These are phyloP conservation scores for Telmatochromis brachygnathus DNA, from an alignment of 2,113 vertebrate genomes.

Conservation along the genomic window DNA sequence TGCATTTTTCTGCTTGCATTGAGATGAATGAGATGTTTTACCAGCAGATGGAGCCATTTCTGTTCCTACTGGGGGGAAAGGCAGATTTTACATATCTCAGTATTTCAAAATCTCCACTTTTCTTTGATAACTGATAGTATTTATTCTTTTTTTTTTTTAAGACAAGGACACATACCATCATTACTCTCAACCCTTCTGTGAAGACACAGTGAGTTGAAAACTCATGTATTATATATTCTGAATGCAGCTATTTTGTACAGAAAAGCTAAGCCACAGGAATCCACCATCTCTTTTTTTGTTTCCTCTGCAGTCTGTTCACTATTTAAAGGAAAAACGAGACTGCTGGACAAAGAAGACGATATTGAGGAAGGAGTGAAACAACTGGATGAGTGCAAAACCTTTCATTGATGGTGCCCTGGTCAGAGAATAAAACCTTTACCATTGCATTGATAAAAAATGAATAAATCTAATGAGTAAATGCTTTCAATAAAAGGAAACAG, in stretches of 20 bases:
- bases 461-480: not conserved
- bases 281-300: not conserved
- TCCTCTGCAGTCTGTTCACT: not conserved
- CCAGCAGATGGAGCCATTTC: slow-evolving; percentile 17
- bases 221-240: not conserved
- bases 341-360: not conserved
- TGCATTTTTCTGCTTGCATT: not conserved
- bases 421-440: not conserved
- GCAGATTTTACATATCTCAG: not conserved
- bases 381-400: not conserved
- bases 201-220: not conserved
- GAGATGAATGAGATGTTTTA: not conserved
- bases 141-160: not conserved
- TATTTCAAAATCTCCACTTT: not conserved
- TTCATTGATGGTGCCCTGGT: not conserved
- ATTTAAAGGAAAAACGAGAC: not conserved
- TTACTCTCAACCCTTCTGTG: not conserved
- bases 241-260: not conserved
- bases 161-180: not conserved
- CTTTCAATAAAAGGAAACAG: not conserved
- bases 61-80: not conserved
- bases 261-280: not conserved
- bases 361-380: not conserved
- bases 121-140: not conserved
- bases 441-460: not conserved